phyloP scores from a whole-genome alignment of 2,888 invertebrate genomes.

The Morinoia aosen region DNA sequence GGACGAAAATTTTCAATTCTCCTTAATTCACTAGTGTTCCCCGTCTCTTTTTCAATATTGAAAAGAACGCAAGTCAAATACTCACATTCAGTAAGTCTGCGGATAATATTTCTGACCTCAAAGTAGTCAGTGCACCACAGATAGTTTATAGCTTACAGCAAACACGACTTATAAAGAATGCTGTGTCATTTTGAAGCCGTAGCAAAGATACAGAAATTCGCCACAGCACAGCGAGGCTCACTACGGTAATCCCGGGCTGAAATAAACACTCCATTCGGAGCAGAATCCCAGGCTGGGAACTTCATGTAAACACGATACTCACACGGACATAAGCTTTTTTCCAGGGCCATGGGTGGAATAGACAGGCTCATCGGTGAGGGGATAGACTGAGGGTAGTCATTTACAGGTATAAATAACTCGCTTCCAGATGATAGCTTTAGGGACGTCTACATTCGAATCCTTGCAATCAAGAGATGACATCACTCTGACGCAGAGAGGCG shows the following conservation, averaged over 20 bases:
- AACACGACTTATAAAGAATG: neutral
- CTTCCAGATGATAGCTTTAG: too few relatives aligned
- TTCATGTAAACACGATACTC: neutral
- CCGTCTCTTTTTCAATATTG: too few relatives aligned
- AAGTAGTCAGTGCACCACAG: too few relatives aligned
- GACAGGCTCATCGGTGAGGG: neutral
- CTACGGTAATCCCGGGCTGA: neutral
- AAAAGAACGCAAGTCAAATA: neutral
- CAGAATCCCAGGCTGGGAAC: neutral
- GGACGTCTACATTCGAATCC: too few relatives aligned
- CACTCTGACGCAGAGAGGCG: too few relatives aligned
- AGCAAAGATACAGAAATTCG: neutral
- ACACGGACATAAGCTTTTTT: neutral
- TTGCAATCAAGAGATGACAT: too few relatives aligned
- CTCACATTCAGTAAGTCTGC: neutral
- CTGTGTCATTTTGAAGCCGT: neutral
- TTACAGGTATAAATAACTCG: too few relatives aligned
- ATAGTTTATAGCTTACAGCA: neutral
- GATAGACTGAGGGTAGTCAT: neutral
- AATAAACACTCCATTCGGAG: neutral
- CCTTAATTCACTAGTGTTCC: too few relatives aligned
- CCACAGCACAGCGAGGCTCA: neutral
- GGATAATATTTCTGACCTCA: neutral
- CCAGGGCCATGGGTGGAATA: neutral
- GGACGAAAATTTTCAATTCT: too few relatives aligned